These are phyloP conservation scores for Gadopsis bispinosus DNA, from an alignment of 2,797 vertebrate species.

Conservation along the genomic window DNA sequence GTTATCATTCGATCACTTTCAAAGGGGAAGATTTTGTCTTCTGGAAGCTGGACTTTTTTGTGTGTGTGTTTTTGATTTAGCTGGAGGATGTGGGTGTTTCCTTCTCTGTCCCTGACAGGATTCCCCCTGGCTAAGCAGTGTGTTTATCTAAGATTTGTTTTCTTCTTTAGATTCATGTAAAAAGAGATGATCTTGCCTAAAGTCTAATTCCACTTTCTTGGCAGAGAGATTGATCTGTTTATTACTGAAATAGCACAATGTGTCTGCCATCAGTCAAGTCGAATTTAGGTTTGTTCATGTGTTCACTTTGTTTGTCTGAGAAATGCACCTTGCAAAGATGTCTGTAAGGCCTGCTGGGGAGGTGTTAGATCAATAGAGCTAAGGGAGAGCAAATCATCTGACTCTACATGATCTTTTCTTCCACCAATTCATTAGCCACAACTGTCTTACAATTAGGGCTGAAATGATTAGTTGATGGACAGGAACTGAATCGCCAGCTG, in stretches of 20 bases:
- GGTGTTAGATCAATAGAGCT: background rate
- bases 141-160: conserved; percentile 8
- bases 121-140: conserved; percentile 25
- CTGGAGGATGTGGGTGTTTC: conserved; percentile 48
- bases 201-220: conserved; percentile 30
- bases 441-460: background rate
- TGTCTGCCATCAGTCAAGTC: background rate
- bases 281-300: background rate
- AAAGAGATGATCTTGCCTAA: conserved; percentile 5
- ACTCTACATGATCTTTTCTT: background rate
- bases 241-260: conserved; percentile 9
- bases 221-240: conserved; percentile 17
- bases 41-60: background rate
- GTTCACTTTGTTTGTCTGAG: conserved; percentile 28
- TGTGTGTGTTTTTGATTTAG: conserved; percentile 40
- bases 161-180: conserved; percentile 12
- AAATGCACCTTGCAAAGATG: background rate
- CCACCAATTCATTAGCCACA: background rate
- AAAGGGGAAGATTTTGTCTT: conserved; percentile 23
- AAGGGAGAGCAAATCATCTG: conserved; percentile 1
- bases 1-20: conserved; percentile 38
- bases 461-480: no score
- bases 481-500: no score
- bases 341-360: background rate
- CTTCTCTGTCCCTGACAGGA: conserved; percentile 22